Evolutionary conservation across 2,797 vertebrate genomes (phyloP).

Genomic region (Echeneis naucrates): DNA sequence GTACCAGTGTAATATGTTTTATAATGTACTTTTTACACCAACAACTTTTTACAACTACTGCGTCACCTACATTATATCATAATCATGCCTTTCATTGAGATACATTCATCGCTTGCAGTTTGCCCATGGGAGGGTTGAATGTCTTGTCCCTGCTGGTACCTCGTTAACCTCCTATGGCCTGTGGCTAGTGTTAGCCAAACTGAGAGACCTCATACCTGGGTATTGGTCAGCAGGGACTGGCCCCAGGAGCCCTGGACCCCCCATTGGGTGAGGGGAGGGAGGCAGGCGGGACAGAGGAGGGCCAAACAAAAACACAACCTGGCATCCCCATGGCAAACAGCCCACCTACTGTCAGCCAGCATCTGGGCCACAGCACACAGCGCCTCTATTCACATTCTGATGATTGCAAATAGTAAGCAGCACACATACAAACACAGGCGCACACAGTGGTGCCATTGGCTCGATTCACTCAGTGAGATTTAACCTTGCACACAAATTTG

Average conservation of each 20-base stretch:
- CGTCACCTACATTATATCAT: conserved; percentile 31
- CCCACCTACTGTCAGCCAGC: conserved; percentile 77
- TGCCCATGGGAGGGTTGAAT: conserved; percentile 67
- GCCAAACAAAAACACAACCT: conserved; percentile 83
- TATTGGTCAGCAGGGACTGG: conserved; percentile 78
- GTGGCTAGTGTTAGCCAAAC: conserved; percentile 75
- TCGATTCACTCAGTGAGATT: conserved; percentile 7
- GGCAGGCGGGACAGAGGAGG: conserved; percentile 75
- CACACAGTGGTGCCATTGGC: conserved; percentile 11
- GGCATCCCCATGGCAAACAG: conserved; percentile 81
- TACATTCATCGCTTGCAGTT: conserved; percentile 65
- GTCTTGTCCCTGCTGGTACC: conserved; percentile 81
- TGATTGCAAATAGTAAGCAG: conserved; percentile 60
- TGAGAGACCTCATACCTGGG: conserved; percentile 79
- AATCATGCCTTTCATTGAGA: conserved; percentile 61
- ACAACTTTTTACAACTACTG: not conserved
- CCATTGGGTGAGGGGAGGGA: conserved; percentile 67
- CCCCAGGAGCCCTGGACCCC: conserved; percentile 70
- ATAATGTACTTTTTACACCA: conserved; percentile 11
- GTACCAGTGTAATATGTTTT: not conserved
- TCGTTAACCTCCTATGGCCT: conserved; percentile 82
- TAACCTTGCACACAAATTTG: conserved; percentile 1
- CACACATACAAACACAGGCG: conserved; percentile 33
- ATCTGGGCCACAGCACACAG: conserved; percentile 75
- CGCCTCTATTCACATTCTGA: conserved; percentile 75